Percentiles rank a stretch among this genome's conserved stretches.
Evolutionary conservation across 2,888 invertebrate genomes (phyloP).

Genomic region (Monoplex corrugatus): DNA sequence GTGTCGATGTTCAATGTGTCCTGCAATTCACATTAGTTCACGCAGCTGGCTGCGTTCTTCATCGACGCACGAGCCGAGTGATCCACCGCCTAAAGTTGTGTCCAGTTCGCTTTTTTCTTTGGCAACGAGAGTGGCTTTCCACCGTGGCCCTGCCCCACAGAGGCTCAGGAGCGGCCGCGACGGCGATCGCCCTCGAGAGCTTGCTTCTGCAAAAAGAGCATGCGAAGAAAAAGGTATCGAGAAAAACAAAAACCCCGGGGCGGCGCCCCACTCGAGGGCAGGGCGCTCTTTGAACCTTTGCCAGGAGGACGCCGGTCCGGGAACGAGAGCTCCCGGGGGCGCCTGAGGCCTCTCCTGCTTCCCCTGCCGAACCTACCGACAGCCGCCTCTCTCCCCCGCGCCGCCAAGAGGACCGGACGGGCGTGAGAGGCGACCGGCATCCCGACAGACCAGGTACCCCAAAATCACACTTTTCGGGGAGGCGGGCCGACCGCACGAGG

Average conservation of each 20-base stretch:
- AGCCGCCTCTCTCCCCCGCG: not conserved
- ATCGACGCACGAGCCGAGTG: not conserved
- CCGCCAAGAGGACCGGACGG: no score
- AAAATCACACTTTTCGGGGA: not conserved
- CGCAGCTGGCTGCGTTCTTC: not conserved
- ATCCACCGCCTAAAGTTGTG: not conserved
- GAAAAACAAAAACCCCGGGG: not conserved
- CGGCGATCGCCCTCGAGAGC: not conserved
- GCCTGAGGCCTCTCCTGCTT: not conserved
- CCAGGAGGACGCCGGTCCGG: slow-evolving; percentile 5
- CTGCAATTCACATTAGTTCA: not conserved
- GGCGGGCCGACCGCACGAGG: not conserved
- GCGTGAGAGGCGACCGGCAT: no score
- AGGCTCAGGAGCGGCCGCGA: not conserved
- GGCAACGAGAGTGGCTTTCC: not conserved
- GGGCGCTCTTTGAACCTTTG: slow-evolving; percentile 31
- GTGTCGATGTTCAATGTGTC: no score
- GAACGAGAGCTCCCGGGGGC: not conserved
- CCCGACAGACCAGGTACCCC: slow-evolving; percentile 24
- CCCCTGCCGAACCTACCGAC: not conserved
- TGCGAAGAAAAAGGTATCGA: not conserved
- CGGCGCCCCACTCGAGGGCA: not conserved
- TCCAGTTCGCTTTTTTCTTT: not conserved
- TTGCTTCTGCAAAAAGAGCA: not conserved
- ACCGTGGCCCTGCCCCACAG: not conserved